Percentiles rank a stretch among this genome's conserved stretches.
These are phyloP conservation scores for Chionis minor DNA, from an alignment of 2,113 vertebrate species.

Conservation along the genomic window DNA sequence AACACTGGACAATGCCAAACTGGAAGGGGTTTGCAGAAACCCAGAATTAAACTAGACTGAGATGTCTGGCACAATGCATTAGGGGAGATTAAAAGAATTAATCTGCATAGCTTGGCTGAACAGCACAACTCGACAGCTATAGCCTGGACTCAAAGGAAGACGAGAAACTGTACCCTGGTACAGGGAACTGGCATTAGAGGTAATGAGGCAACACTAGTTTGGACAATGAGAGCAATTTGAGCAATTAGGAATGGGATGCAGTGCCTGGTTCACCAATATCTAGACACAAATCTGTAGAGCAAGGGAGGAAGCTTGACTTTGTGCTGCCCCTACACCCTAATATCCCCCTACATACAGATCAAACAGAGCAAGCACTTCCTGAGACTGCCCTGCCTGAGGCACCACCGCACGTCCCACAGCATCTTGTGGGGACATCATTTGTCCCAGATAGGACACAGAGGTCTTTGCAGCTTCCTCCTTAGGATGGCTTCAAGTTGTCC, in stretches of 20 bases:
- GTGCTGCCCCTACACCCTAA: neutral
- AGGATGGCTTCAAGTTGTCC: neutral
- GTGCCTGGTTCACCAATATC: neutral
- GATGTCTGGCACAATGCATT: neutral
- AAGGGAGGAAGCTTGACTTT: neutral
- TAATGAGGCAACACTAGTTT: neutral
- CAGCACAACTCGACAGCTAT: neutral
- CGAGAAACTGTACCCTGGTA: neutral
- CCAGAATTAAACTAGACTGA: neutral
- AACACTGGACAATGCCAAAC: neutral
- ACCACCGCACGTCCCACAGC: neutral
- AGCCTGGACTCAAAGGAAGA: neutral
- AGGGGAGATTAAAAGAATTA: neutral
- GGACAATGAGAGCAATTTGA: neutral
- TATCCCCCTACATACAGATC: neutral
- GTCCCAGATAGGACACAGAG: neutral
- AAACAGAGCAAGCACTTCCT: neutral
- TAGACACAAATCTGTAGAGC: neutral
- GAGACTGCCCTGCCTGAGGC: neutral
- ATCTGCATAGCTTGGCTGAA: neutral
- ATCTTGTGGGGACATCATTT: neutral
- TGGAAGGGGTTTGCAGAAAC: neutral
- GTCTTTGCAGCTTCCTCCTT: neutral
- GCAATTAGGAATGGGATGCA: neutral
- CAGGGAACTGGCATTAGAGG: neutral